Conservation (phyloP, 2,797 vertebrate genomes). For the Hydrophis major region DNA sequence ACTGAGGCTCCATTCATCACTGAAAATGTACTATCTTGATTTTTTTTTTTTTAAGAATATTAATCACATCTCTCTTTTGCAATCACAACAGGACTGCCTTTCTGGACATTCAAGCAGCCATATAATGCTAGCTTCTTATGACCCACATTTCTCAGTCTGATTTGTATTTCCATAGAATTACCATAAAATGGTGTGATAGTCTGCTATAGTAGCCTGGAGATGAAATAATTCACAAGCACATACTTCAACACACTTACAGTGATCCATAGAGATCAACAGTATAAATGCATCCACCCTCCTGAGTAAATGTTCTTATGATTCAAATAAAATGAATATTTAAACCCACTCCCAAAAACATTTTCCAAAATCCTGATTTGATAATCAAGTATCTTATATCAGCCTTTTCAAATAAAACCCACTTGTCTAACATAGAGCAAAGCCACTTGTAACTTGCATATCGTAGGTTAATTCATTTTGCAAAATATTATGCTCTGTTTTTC, state of each 20-base stretch:
- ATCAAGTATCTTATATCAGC: constrained; percentile 39
- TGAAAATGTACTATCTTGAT: constrained; percentile 6
- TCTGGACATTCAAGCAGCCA: constrained; percentile 43
- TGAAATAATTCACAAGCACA: constrained; percentile 25
- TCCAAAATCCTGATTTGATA: constrained; percentile 45
- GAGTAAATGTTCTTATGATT: constrained; percentile 42
- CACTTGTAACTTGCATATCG: constrained; percentile 33
- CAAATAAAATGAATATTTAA: constrained; percentile 41
- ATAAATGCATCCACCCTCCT: constrained; percentile 40
- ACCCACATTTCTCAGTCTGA: constrained; percentile 43
- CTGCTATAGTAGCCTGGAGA: constrained; percentile 26
- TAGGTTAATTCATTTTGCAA: constrained; percentile 52
- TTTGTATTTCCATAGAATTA: constrained; percentile 61
- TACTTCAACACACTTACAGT: constrained; percentile 42
- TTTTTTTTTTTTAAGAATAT: constrained; percentile 7
- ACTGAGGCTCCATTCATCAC: not conserved
- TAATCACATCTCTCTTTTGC: constrained; percentile 28
- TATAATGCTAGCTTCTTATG: constrained; percentile 43
- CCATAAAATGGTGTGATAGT: constrained; percentile 10
- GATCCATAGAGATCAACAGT: constrained; percentile 42
- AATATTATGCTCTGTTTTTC: constrained; percentile 47
- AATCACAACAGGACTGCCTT: constrained; percentile 16
- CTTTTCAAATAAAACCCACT: constrained; percentile 35
- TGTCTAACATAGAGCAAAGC: constrained; percentile 22
- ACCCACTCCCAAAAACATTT: constrained; percentile 2